phyloP scores from a whole-genome alignment of 2,888 invertebrate genomes.

The Trisateles emortualis region DNA sequence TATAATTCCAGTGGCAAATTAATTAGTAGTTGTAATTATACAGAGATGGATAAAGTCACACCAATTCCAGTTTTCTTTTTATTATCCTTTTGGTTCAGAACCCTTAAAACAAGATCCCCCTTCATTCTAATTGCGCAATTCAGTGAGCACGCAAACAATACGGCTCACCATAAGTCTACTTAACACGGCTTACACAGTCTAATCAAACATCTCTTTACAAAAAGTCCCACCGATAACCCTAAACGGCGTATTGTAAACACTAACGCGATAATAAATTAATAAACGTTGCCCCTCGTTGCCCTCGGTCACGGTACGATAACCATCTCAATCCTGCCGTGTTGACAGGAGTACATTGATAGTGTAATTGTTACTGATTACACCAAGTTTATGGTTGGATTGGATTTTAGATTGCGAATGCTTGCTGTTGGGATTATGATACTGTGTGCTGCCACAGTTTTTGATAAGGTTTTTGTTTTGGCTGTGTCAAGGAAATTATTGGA shows the following conservation, averaged over 20 bases:
- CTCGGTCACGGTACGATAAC: constrained; percentile 53
- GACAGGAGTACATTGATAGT: constrained; percentile 37
- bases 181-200: not conserved
- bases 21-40: too few species aligned
- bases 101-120: too few species aligned
- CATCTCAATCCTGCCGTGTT: constrained; percentile 47
- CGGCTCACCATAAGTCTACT: not conserved
- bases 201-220: constrained; percentile 13
- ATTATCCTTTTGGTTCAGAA: not conserved
- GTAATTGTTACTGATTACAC: constrained; percentile 38
- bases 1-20: too few species aligned
- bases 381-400: constrained; percentile 8
- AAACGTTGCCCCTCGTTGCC: constrained; percentile 31
- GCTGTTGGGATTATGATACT: not conserved
- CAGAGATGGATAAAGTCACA: too few species aligned
- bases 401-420: constrained; percentile 7
- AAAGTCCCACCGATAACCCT: constrained; percentile 27
- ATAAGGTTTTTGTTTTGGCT: not conserved
- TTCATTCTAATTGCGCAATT: too few species aligned
- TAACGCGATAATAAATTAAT: constrained; percentile 58
- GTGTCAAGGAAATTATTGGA: too few species aligned
- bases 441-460: not conserved
- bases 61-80: too few species aligned
- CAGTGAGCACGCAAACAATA: too few species aligned
- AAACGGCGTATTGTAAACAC: constrained; percentile 51